A percentile compares a stretch with the other conserved stretches of the same genome.
Evolutionary conservation across 2,113 vertebrate species (phyloP).

Genomic region (Arothron firmamentum): DNA sequence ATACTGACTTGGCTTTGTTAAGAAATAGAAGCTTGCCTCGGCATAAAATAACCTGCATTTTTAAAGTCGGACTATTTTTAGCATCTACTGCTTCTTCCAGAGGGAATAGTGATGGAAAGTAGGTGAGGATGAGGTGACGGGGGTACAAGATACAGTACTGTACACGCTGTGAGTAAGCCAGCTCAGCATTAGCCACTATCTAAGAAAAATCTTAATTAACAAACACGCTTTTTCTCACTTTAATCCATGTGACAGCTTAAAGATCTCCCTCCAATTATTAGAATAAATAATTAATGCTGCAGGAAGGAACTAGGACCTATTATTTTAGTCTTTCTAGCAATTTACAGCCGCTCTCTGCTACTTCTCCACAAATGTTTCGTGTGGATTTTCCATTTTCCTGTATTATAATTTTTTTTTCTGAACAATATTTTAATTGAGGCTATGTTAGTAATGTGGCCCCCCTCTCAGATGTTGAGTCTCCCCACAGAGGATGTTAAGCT

Average conservation of each 20-base stretch:
- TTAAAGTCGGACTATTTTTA: constrained; percentile 71
- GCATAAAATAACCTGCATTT: constrained; percentile 62
- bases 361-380: constrained; percentile 1
- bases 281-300: constrained; percentile 21
- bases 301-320: constrained; percentile 2
- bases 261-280: constrained; percentile 27
- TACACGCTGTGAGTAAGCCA: constrained; percentile 32
- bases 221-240: constrained; percentile 25
- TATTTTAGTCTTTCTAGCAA: constrained; percentile 13
- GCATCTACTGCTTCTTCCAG: constrained; percentile 43
- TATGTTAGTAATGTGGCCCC: neutral
- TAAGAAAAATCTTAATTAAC: constrained; percentile 61
- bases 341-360: neutral
- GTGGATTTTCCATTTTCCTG: neutral
- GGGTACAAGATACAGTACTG: constrained; percentile 28
- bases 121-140: constrained; percentile 47
- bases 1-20: constrained; percentile 61
- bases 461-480: neutral
- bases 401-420: neutral
- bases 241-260: constrained; percentile 28
- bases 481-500: neutral
- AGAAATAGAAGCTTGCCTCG: constrained; percentile 57
- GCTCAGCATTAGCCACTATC: constrained; percentile 51
- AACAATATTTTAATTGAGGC: neutral
- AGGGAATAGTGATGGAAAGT: constrained; percentile 58